Evolutionary conservation across 2,113 vertebrate species (phyloP).

Genomic region (Alligator mississippiensis): DNA sequence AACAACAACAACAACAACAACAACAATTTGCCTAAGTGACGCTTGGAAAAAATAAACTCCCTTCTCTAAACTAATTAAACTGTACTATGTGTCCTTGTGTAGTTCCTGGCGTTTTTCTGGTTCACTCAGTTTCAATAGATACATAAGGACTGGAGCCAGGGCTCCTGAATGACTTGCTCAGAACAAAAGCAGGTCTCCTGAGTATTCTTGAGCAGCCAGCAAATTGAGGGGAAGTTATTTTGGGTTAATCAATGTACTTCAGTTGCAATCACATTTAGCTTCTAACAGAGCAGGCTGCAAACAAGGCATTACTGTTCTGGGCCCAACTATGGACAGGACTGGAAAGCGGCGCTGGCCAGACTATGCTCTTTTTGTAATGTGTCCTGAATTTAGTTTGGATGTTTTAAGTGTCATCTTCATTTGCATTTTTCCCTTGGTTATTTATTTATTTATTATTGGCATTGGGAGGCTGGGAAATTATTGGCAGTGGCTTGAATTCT

Average conservation of each 20-base stretch:
- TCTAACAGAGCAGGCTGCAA: slow-evolving; percentile 65
- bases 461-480: slow-evolving; percentile 49
- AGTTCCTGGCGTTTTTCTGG: slow-evolving; percentile 79
- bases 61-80: slow-evolving; percentile 80
- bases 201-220: slow-evolving; percentile 74
- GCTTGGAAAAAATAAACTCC: slow-evolving; percentile 52
- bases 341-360: slow-evolving; percentile 68
- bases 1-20: slow-evolving; percentile 25
- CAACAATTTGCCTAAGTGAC: slow-evolving; percentile 74
- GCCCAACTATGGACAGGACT: slow-evolving; percentile 49
- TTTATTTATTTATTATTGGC: slow-evolving; percentile 56
- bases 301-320: slow-evolving; percentile 72
- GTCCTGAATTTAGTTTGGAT: slow-evolving; percentile 41
- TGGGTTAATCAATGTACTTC: slow-evolving; percentile 76
- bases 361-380: slow-evolving; percentile 35
- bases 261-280: slow-evolving; percentile 74
- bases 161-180: slow-evolving; percentile 77
- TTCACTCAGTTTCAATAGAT: slow-evolving; percentile 80
- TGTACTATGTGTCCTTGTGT: slow-evolving; percentile 78
- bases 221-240: slow-evolving; percentile 78
- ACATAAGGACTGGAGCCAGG: slow-evolving; percentile 71
- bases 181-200: slow-evolving; percentile 79
- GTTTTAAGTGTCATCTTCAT: slow-evolving; percentile 18
- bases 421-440: slow-evolving; percentile 11
- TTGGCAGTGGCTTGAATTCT: slow-evolving; percentile 57